Evolutionary conservation across 1,140 invertebrate genomes (phyloP), one percentile per base, ranked within the genome.

Genomic region (Apis dorsata): DNA sequence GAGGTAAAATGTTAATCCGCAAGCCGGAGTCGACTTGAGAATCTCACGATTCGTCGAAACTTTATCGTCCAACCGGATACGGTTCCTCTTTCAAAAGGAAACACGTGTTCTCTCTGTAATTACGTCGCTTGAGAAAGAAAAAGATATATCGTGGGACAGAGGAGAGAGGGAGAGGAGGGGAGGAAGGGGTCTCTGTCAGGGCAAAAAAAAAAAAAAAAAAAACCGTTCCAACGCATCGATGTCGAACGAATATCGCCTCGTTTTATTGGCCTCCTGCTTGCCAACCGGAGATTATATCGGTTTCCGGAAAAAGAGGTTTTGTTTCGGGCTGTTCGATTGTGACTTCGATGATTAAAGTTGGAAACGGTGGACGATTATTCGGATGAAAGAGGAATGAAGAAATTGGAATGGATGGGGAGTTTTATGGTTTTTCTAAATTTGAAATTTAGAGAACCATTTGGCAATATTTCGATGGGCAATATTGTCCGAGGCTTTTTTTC

Each of bases 201-300:
- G 0, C 4, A 44, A 44, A 44, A 44, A 44, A 7, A 44, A 44
- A 44, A 44, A 44, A 44, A 2, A 4, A 5, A 44, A 44, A 44
- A 44, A 44, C 0, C 34, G 34, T 44, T 44, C 0, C 34, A 44
- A 44, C 34, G 34, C 34, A 44, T 44, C 34, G 34, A 44, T 44
- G 5, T n/a, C 68, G 28, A 44, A 7, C 55, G 71, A 73, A 44
- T 59, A 59, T 59, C 34, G 34, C 55, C 71, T 34, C 71, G 71
- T 73, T 73, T 73, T 73, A 73, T 73, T 73, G 28, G 55, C 15
- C 28, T 55, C 55, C n/a, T 73, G 28, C 59, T 59, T 44, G 71
- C 55, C 11, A 21, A 28, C 51, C 17, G 71, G 21, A 57, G 55
- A 73, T 73, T 73, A 19, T 59, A 73, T 73, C 55, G 55, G 55